Percentiles rank a stretch among this genome's conserved stretches.
phyloP scores from a whole-genome alignment of 2,888 invertebrate species.

The Drosophila sordidapex region DNA sequence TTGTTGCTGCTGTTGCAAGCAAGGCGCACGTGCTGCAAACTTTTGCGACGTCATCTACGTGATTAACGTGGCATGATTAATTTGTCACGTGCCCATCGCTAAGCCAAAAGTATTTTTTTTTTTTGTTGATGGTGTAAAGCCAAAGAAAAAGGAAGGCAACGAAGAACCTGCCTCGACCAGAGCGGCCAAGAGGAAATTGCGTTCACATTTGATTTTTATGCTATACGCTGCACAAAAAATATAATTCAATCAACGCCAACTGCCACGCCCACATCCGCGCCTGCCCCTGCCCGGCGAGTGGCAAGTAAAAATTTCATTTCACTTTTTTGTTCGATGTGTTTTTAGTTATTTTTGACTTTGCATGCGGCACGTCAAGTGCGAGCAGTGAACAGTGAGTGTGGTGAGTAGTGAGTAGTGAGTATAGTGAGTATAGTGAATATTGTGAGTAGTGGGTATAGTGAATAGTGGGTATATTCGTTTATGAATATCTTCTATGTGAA shows the following conservation, averaged over 20 bases:
- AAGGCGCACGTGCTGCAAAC: conserved; percentile 12
- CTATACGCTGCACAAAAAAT: conserved; percentile 70
- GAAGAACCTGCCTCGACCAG: background rate
- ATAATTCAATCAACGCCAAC: conserved; percentile 80
- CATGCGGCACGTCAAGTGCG: conserved; percentile 72
- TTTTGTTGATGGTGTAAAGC: conserved; percentile 50
- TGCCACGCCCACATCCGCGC: conserved; percentile 62
- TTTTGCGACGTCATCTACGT: conserved; percentile 40
- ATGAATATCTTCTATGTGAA: conserved; percentile 52
- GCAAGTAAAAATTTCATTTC: conserved; percentile 33
- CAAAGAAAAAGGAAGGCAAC: conserved; percentile 7
- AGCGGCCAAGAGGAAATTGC: background rate
- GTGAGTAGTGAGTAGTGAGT: conserved; percentile 7
- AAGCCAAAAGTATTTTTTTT: conserved; percentile 30
- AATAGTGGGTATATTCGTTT: conserved; percentile 32
- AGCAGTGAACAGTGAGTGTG: conserved; percentile 22
- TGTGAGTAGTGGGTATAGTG: conserved; percentile 2
- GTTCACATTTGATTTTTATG: conserved; percentile 73
- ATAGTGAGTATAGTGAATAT: conserved; percentile 13
- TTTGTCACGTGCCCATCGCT: conserved; percentile 65
- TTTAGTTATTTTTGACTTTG: conserved; percentile 74
- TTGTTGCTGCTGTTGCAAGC: background rate
- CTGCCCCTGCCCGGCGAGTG: background rate
- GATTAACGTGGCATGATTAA: conserved; percentile 59
- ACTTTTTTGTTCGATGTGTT: conserved; percentile 20